These are phyloP conservation scores for Troides oblongomaculatus DNA, from an alignment of 2,888 invertebrate genomes.

Conservation along the genomic window DNA sequence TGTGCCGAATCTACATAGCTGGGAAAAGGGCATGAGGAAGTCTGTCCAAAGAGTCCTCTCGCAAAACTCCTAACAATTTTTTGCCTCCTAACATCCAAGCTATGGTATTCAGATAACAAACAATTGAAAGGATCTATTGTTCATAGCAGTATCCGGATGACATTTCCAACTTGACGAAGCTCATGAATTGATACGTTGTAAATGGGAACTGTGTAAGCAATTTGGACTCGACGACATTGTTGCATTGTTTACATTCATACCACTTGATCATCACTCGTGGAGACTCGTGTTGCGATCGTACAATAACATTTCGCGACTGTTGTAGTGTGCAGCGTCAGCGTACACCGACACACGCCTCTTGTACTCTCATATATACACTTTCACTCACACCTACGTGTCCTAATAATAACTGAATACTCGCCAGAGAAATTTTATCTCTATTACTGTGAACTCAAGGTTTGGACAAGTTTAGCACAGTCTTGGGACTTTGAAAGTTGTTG, in stretches of 20 bases:
- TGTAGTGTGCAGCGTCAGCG: neutral
- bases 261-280: neutral
- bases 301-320: neutral
- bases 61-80: too few relatives aligned
- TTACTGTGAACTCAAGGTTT: neutral
- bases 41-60: too few relatives aligned
- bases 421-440: neutral
- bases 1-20: too few relatives aligned
- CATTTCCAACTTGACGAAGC: neutral
- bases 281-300: neutral
- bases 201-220: slow-evolving; percentile 13
- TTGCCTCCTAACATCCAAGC: too few relatives aligned
- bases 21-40: too few relatives aligned
- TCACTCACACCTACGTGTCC: neutral
- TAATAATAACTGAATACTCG: neutral
- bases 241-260: slow-evolving; percentile 13
- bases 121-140: too few relatives aligned
- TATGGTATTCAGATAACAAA: too few relatives aligned
- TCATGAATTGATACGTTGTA: slow-evolving; percentile 5
- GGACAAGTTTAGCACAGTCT: neutral
- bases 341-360: neutral
- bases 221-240: slow-evolving; percentile 7
- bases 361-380: neutral
- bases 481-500: slow-evolving; percentile 13
- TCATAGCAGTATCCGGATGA: too few relatives aligned